Base-by-base conservation (phyloP, 2,797 vertebrate species). In the Chrysocyon brachyurus region DNA sequence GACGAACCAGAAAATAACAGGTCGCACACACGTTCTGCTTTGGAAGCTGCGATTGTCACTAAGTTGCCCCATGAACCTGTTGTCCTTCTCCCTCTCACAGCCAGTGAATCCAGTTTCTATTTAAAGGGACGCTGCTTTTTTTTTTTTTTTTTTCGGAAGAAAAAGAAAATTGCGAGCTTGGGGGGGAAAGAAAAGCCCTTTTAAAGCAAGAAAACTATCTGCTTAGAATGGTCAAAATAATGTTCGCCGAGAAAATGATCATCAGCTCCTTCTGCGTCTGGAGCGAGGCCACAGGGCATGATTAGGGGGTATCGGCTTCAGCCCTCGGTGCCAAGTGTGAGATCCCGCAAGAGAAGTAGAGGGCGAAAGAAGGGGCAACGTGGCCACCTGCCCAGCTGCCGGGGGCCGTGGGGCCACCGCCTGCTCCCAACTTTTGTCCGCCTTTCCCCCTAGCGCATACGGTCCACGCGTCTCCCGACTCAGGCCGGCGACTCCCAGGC, bases 391-490 rank as follows among this genome's bases (percentile, higher is more conserved):
- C 91, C 78, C 83, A 15, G 88, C 5, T 15, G 63, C 61, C 17
- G 2, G 21, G 59, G 95, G 64, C 3, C 70, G 4, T 54, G 81
- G 81, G 73, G 66, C 31, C 94, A 64, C 82, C 10, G 85, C 84
- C 75, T n/a, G 90, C 93, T 79, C 87, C 91, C 54, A 97, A 98
- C 93, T 98, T 98, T 96, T 46, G 89, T 16, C 91, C 79, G 91
- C 90, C 94, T 92, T 36, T 46, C 79, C 73, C 64, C 19, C 16
- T 73, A 28, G 31, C 1, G 92, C 96, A 10, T 12, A 36, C 0
- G 90, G 93, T 82, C 92, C 95, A 54, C 93, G 77, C 56, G 91
- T 70, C 86, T 93, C 61, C 79, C 15, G 19, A 68, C 92, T 96
- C 95, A 5, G 46, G 73, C 46, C 52, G 15, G 36, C 77, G 54